Base-by-base conservation (phyloP, 1,140 invertebrate genomes). In the Eumaeus atala region DNA sequence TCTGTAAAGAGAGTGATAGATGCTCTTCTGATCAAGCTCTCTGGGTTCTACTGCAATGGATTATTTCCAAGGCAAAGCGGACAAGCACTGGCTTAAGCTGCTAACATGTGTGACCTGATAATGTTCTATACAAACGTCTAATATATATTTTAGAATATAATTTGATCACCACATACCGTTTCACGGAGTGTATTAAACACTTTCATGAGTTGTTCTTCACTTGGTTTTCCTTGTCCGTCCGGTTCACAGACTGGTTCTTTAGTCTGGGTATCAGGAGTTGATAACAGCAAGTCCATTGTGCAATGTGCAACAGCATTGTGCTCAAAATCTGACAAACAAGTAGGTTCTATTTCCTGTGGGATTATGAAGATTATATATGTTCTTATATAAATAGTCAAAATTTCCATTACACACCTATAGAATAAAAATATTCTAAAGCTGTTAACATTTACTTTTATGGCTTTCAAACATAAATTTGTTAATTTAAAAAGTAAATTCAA, bases 321-420 rank as follows among this genome's bases (percentile, higher is more conserved):
- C 40, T 86, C 83, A 64, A 80, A 84, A 6, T 83, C 79, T 0
- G 83, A 86, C 18, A 84, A 58, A 48, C 76, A 84, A 36, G 72
- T 80, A 34, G 83, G 83, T 62, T 81, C 73, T 58, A 86, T 61
- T 28, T 77, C 67, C 80, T 85, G 38, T 34, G 67, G 62, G 38
- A 58, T 48, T 11, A n/a, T 36, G 14, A 28, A 6, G 21, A 28
- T 35, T 12, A 12, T 6, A 8, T 7, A 34, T 14, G 9, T 37
- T 38, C 44, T 37, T 56, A 14, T 16, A 17, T 33, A n/a, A n/a
- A n/a, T n/a, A n/a, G n/a, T n/a, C n/a, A n/a, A n/a, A n/a, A n/a
- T n/a, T n/a, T n/a, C n/a, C n/a, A n/a, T n/a, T n/a, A 48, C 17
- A 11, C 17, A 16, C 10, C 42, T 7, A 21, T 14, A 11, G 10